Evolutionary conservation across 64 coral and sea anemone species (phyloP), one percentile per base, ranked within the genome.

Genomic region (Cladopsammia gracilis): DNA sequence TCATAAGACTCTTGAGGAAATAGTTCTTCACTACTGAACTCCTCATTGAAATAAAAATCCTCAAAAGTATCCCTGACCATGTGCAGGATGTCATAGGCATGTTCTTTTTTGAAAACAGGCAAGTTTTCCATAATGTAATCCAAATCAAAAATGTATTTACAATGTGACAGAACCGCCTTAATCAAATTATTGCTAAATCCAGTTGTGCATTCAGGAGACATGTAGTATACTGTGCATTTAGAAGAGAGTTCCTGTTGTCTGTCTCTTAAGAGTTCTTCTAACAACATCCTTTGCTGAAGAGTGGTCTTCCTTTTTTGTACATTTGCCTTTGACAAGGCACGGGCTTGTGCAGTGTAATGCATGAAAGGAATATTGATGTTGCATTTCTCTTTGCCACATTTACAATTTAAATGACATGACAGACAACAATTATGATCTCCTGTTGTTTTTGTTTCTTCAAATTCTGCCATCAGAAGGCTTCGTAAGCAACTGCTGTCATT

Each of bases 31-130:
- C 25, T 26, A 25, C 10, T 25, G 10, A 25, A 20, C 25, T 58
- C 57, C 64, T 78, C 19, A 49, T 62, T 76, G 49, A 90, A 13
- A 5, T 79, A 4, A 67, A 68, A 22, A 51, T 91, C 89, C 47
- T 91, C 62, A 79, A 91, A 93, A 54, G 87, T 52, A 34, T 93
- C 91, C 53, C 78, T 87, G 13, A 79, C 48, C 25, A 93, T 87
- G 3, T 62, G 34, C 10, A 93, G 23, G 58, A 93, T 93, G 73
- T 79, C 70, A 48, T 76, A 76, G 16, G 91, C 91, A 87, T 93
- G 83, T 22, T 93, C 24, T 58, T 76, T n/a, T 34, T 25, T 79
- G 42, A 73, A 94, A 80, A 94, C 86, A 62, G 69, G 78, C 34
- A 64, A 60, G 79, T 77, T 52, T 18, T 87, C 70, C 71, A 79